Evolutionary conservation across 2,797 vertebrate genomes (phyloP).

Genomic region (Taeniopygia guttata): DNA sequence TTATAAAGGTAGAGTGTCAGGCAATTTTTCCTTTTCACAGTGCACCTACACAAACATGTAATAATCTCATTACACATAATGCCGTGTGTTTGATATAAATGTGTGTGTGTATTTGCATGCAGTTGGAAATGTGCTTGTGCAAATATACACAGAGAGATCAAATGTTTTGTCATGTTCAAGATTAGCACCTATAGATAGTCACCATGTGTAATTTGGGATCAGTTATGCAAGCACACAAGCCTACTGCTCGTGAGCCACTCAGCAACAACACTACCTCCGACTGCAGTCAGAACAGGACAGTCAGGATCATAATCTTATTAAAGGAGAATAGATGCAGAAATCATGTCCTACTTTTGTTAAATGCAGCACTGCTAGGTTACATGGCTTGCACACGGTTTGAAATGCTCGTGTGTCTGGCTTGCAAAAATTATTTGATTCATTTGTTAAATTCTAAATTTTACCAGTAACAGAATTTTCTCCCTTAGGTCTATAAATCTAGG

Average conservation of each 20-base stretch:
- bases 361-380: neutral
- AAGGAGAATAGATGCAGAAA: conserved; percentile 58
- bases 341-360: conserved; percentile 43
- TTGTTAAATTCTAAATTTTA: neutral
- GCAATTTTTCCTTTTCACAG: neutral
- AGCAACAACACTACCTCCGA: neutral
- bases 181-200: neutral
- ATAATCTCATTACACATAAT: neutral
- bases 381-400: neutral
- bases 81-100: rapidly evolving
- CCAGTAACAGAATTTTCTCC: neutral
- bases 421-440: neutral
- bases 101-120: neutral
- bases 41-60: neutral
- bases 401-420: neutral
- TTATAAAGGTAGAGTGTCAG: neutral
- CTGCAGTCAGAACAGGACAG: conserved; percentile 14
- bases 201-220: neutral
- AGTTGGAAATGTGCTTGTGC: neutral
- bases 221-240: conserved; percentile 8
- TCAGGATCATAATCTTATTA: conserved; percentile 49
- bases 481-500: neutral
- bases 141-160: neutral
- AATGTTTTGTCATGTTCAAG: neutral
- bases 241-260: neutral